Conservation (phyloP, 2,113 vertebrate species). For the Parotia lawesii region DNA sequence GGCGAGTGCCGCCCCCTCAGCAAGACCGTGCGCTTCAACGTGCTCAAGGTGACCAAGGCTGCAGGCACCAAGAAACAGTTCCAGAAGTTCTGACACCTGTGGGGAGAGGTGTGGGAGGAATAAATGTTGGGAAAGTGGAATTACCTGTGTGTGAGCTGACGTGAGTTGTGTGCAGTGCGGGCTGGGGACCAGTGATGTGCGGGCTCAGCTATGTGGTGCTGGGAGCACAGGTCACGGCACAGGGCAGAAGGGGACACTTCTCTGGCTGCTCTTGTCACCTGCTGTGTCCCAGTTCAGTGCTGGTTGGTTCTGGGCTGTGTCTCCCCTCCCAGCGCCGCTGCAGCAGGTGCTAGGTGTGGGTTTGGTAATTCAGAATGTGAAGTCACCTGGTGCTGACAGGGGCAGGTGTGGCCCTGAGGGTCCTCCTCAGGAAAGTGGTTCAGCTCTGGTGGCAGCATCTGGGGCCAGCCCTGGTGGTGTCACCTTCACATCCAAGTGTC, state of each 20-base stretch:
- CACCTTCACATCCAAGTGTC: accelerated
- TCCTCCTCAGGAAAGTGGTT: neutral
- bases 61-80: constrained; percentile 6
- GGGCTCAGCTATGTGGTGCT: neutral
- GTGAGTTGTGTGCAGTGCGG: neutral
- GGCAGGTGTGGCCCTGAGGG: neutral
- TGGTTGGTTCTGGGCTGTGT: neutral
- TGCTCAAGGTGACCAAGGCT: constrained; percentile 23
- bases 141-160: neutral
- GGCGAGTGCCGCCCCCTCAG: constrained; percentile 1
- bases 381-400: neutral
- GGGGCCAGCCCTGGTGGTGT: neutral
- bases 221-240: neutral
- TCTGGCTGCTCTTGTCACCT: neutral
- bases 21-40: constrained; percentile 20
- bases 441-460: neutral
- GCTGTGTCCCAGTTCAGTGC: neutral
- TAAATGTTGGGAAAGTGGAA: neutral
- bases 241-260: neutral
- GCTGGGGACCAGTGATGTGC: accelerated
- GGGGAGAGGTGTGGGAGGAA: neutral
- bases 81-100: neutral
- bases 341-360: neutral
- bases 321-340: accelerated
- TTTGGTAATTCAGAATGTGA: accelerated